A percentile compares a stretch with the other conserved stretches of the same genome.
Conservation (phyloP, 1,140 invertebrate genomes). For the Metopolophium dirhodum region DNA sequence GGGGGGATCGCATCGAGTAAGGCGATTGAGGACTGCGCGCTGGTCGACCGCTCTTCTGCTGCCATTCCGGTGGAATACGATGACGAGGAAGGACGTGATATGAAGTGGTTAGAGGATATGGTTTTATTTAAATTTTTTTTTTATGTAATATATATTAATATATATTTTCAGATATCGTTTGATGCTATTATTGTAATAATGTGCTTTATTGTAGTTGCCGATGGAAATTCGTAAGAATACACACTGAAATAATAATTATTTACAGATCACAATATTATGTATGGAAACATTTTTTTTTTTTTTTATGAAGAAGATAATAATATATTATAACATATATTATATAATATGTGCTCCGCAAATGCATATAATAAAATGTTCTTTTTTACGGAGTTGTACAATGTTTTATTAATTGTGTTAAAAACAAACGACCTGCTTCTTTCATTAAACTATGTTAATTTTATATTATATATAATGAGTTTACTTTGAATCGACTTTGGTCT, state of each 20-base stretch:
- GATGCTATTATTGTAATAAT: neutral
- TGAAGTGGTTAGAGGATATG: neutral
- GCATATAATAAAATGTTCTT: neutral
- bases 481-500: neutral
- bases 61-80: neutral
- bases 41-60: neutral
- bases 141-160: neutral
- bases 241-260: neutral
- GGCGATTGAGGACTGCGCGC: neutral
- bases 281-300: neutral
- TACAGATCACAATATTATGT: neutral
- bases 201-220: neutral
- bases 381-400: neutral
- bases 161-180: neutral
- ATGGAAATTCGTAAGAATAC: neutral
- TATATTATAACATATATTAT: neutral
- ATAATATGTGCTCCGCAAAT: neutral
- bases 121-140: neutral
- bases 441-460: conserved; percentile 12
- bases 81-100: neutral
- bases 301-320: neutral
- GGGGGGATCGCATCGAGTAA: neutral
- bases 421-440: neutral
- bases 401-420: neutral
- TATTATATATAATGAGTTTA: neutral